Evolutionary conservation across 2,888 invertebrate genomes (phyloP).

Genomic region (Drosophila borborema): DNA sequence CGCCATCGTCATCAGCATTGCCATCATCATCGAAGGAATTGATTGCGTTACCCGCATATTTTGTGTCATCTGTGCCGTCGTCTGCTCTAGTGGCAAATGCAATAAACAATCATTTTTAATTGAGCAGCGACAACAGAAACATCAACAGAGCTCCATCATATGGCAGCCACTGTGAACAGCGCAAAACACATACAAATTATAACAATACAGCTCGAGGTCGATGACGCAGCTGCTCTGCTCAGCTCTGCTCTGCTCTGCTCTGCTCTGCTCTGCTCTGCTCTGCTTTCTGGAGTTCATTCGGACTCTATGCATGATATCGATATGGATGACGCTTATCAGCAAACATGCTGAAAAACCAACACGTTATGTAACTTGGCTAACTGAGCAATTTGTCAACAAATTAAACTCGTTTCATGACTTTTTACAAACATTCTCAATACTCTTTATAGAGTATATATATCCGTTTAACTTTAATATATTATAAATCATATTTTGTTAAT

Average conservation of each 20-base stretch:
- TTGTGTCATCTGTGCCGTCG: conserved; percentile 27
- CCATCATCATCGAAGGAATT: conserved; percentile 66
- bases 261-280: conserved; percentile 13
- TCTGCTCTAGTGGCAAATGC: conserved; percentile 68
- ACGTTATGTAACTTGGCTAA: background rate
- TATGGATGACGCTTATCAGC: conserved; percentile 29
- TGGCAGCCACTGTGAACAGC: conserved; percentile 22
- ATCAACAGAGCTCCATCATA: conserved; percentile 3
- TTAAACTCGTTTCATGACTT: background rate
- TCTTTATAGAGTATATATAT: background rate
- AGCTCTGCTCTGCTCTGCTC: background rate
- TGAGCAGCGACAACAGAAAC: conserved; percentile 48
- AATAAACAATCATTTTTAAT: conserved; percentile 76
- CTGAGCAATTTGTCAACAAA: background rate
- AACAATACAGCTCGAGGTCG: conserved; percentile 34
- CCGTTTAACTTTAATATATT: too few species aligned
- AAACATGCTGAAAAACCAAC: conserved; percentile 15
- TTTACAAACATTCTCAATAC: background rate
- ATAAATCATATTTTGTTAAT: too few species aligned
- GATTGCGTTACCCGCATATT: conserved; percentile 64
- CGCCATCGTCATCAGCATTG: conserved; percentile 9
- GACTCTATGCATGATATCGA: conserved; percentile 24
- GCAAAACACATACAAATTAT: background rate
- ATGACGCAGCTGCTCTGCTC: conserved; percentile 58
- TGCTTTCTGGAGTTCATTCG: conserved; percentile 4